Conservation (phyloP, 2,888 invertebrate genomes). For the Kuschelorhynchus macadamiae region DNA sequence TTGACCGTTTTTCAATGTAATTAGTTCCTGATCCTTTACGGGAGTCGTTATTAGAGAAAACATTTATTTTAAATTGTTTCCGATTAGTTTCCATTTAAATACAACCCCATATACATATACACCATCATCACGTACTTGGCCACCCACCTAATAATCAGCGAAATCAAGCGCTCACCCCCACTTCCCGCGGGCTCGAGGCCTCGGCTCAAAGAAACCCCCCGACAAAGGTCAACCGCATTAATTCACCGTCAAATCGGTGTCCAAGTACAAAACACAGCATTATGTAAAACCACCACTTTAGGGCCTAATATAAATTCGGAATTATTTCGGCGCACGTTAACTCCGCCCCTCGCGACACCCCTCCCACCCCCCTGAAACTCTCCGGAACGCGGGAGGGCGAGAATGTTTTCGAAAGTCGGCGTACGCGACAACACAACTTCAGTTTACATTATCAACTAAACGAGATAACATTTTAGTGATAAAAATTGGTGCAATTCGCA, state of each 20-base stretch:
- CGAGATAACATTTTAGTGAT: constrained; percentile 39
- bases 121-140: too few relatives aligned
- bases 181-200: constrained; percentile 5
- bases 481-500: constrained; percentile 36
- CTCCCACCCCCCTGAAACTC: constrained; percentile 53
- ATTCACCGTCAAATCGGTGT: constrained; percentile 45
- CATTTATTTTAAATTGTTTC: too few relatives aligned
- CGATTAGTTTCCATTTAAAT: too few relatives aligned
- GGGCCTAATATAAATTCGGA: constrained; percentile 56
- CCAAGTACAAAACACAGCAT: constrained; percentile 47
- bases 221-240: constrained; percentile 41
- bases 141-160: not conserved
- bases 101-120: too few relatives aligned
- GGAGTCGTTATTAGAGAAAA: too few relatives aligned
- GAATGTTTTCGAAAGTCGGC: constrained; percentile 44
- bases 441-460: constrained; percentile 42
- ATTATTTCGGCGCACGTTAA: constrained; percentile 60
- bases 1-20: too few relatives aligned
- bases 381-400: constrained; percentile 55
- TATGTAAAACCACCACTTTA: constrained; percentile 49
- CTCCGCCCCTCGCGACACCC: constrained; percentile 56
- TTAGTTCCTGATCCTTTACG: too few relatives aligned
- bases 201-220: constrained; percentile 11
- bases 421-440: constrained; percentile 37
- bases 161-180: constrained; percentile 6